Base-by-base conservation (phyloP, 2,797 vertebrate species). In the Paedocypris micromegethes region DNA sequence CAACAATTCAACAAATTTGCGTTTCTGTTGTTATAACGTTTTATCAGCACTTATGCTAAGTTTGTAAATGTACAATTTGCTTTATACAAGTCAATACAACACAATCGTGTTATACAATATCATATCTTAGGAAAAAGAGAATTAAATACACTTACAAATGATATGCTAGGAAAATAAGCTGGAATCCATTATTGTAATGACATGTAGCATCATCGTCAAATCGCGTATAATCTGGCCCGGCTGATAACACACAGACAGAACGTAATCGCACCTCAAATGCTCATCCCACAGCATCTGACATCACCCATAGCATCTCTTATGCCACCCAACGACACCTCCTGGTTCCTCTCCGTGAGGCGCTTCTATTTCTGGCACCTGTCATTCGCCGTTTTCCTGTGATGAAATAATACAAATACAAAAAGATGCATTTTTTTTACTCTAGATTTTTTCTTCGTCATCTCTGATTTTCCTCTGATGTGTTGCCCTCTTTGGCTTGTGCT, bases 131-230 rank as follows among this genome's bases (percentile, higher is more conserved):
- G 38, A 53, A 60, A 53, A 8, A 9, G 37, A 23, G 37, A 53
- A 8, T 4, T 2, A 49, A 50, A 58, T 48, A 55, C n/a, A 57
- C 60, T 58, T 49, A 55, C 56, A 42, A 54, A 76, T 74, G 50
- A 45, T 8, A 43, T 6, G 41, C 37, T 4, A 39, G 48, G 45
- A 59, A 50, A 57, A 71, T 59, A 67, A 60, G 52, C 9, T 59
- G 6, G 9, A 55, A 46, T 70, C 45, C 39, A 47, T 71, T 62
- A 71, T 67, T 62, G 54, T 64, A 50, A 74, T 68, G 62, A 68
- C 68, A 70, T 54, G 68, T 63, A 38, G 4, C 51, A 23, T 42
- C 68, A 70, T 70, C 53, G 64, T 50, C 46, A 57, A 49, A 51
- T 63, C 8, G 23, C 64, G 68, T 64, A 45, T 70, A 51, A 63